Base-by-base conservation (phyloP, 2,113 vertebrate species). In the Gasterosteus nipponicus region DNA sequence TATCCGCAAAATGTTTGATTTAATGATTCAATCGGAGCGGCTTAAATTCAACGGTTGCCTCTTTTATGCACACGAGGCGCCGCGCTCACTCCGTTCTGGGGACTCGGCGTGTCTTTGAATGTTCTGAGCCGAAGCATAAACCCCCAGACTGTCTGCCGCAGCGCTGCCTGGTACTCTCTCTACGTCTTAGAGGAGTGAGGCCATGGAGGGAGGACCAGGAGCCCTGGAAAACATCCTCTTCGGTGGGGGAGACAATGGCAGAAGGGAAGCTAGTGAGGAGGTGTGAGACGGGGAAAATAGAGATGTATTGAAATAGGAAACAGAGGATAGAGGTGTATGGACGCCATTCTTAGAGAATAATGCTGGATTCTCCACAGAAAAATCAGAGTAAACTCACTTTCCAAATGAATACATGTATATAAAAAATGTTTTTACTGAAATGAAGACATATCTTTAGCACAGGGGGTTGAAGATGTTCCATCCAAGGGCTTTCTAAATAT, bases 1-100 rank as follows among this genome's bases (percentile, higher is more conserved):
- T 51, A 69, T 75, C 44, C 71, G 59, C 54, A 47, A 60, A 84
- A 86, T 64, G 69, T 80, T 71, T 81, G 82, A 83, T 85, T 80
- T 65, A 80, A 77, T 66, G 62, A 84, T 82, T 84, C 65, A 78
- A 70, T 80, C 78, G 67, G 42, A 3, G 54, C 16, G 2, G 16
- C 59, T 42, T 44, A 10, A 35, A 84, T 80, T 51, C 41, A 75
- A 75, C 69, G 10, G 81, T 79, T 33, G 61, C 62, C 54, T 76
- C 46, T 62, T 62, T 58, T 49, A 35, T 1, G 1, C 29, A 11
- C 71, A 71, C 7, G 29, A 47, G 29, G 41, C 44, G n/a, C 57
- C 10, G 10, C 42, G 46, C 67, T 41, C 62, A 42, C 59, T 80
- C 54, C 22, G 39, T 31, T 74, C 33, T 29, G 1, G 19, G 53